phyloP scores from a whole-genome alignment of 1,140 invertebrate genomes.

The Diprion similis region DNA sequence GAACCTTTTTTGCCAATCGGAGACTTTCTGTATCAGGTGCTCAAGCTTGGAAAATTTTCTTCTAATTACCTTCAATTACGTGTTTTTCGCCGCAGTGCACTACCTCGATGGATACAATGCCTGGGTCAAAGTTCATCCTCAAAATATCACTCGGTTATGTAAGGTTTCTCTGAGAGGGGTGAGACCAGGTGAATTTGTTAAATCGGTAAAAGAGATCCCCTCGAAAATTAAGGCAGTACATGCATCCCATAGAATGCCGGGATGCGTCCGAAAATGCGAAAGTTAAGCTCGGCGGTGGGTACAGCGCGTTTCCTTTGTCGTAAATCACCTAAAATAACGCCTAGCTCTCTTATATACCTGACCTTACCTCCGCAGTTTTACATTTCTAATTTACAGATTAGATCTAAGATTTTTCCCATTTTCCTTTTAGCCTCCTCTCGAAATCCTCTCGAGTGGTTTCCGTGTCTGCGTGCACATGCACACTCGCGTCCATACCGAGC shows the following conservation, averaged over 20 bases:
- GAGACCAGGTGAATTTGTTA: background rate
- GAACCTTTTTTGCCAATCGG: too few species aligned
- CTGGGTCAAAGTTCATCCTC: too few species aligned
- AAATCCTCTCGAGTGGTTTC: conserved; percentile 9
- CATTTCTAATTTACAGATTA: conserved; percentile 17
- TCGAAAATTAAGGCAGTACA: too few species aligned
- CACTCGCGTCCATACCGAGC: too few species aligned
- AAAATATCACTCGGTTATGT: too few species aligned
- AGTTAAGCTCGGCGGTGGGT: conserved; percentile 30
- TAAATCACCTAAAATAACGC: conserved; percentile 49
- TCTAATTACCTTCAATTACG: too few species aligned
- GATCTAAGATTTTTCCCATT: conserved; percentile 14
- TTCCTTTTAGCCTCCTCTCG: conserved; percentile 28
- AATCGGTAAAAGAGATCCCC: conserved; percentile 22
- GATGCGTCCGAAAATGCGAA: conserved; percentile 31
- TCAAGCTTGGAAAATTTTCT: too few species aligned
- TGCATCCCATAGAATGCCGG: background rate
- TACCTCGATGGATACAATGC: too few species aligned
- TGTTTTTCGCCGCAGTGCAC: too few species aligned
- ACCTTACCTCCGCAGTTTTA: conserved; percentile 30
- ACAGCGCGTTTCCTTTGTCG: conserved; percentile 29
- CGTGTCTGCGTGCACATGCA: background rate
- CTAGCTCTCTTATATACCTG: conserved; percentile 1
- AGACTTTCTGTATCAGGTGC: too few species aligned
- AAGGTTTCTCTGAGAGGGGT: too few species aligned